Conservation (phyloP, 2,113 vertebrate genomes). For the Strigops habroptila region DNA sequence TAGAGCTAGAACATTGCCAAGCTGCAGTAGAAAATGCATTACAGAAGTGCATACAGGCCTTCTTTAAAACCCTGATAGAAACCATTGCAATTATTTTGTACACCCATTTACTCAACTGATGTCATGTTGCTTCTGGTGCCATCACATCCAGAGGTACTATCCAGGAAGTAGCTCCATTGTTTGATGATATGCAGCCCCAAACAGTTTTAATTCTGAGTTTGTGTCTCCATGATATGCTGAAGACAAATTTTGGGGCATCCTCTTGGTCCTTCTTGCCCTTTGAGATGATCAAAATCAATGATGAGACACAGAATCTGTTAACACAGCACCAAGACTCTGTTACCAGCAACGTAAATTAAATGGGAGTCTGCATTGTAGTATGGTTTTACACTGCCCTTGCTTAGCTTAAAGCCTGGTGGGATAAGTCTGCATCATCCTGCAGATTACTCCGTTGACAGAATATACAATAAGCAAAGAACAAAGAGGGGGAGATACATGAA, state of each 20-base stretch:
- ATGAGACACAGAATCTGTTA: not conserved
- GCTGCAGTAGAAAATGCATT: slow-evolving; percentile 1
- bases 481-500: not conserved
- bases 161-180: not conserved
- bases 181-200: not conserved
- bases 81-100: not conserved
- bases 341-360: not conserved
- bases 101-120: not conserved
- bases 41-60: not conserved
- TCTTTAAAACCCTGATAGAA: not conserved
- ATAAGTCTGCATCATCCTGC: not conserved
- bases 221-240: not conserved
- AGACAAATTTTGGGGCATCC: not conserved
- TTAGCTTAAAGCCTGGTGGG: not conserved
- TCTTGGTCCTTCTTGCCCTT: not conserved
- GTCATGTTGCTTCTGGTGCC: not conserved
- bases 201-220: not conserved
- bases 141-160: not conserved
- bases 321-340: not conserved
- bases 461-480: not conserved
- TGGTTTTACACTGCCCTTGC: not conserved
- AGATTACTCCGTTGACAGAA: not conserved
- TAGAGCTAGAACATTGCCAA: not conserved
- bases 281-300: not conserved
- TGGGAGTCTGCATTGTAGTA: not conserved